phyloP scores from a whole-genome alignment of 2,797 vertebrate genomes.

The Poecilia velifera region DNA sequence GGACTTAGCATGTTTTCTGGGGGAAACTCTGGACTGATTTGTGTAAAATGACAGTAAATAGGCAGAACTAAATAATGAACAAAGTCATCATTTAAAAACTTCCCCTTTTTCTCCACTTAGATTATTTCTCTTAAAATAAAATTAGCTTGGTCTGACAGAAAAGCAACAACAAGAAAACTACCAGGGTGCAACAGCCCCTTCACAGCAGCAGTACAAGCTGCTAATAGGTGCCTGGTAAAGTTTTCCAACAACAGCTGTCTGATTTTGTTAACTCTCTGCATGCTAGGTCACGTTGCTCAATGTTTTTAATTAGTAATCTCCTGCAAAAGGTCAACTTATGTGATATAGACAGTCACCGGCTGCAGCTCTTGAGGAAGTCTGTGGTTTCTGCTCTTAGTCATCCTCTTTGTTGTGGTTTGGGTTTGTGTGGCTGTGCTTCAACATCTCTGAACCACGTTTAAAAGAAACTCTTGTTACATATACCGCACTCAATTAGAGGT shows the following conservation, averaged over 20 bases:
- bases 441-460: background rate
- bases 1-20: too few species aligned
- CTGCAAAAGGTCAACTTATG: background rate
- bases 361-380: slow-evolving; percentile 8
- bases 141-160: background rate
- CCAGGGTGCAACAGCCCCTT: background rate
- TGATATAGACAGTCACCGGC: background rate
- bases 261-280: background rate
- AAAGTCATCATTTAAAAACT: background rate
- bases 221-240: background rate
- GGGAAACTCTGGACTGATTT: background rate
- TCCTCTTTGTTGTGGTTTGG: slow-evolving; percentile 2
- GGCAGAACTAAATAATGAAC: background rate
- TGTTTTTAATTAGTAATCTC: slow-evolving; percentile 4
- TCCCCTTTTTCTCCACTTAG: background rate
- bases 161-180: too few species aligned
- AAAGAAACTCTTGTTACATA: background rate
- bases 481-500: background rate
- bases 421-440: background rate
- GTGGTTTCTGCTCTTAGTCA: slow-evolving; percentile 15
- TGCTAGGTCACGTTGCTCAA: background rate
- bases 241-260: background rate
- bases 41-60: background rate
- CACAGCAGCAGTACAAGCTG: background rate
- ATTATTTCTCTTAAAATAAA: background rate